Evolutionary conservation across 2,113 vertebrate species (phyloP), one percentile per base, ranked within the genome.

Genomic region (Datnioides undecimradiatus): DNA sequence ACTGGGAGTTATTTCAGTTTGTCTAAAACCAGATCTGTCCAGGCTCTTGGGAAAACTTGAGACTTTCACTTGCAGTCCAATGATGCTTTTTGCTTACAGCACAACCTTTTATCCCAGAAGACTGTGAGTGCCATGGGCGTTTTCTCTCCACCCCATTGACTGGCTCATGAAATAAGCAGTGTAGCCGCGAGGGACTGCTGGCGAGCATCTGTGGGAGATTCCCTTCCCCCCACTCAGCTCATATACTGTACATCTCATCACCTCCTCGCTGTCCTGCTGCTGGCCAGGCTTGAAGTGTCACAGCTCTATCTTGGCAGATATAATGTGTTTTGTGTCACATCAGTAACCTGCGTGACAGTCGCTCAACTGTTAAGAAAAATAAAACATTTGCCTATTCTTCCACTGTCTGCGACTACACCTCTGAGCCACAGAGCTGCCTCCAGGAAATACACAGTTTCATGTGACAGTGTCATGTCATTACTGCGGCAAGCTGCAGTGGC

Each of bases 41-140:
- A 21, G 52, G 23, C 81, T 79, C 74, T 36, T 8, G 73, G 85
- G 83, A 72, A 33, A 69, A 67, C 29, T 70, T 29, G 29, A 69
- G 48, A 70, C 60, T 69, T 65, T 70, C 57, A 55, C 40, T 52
- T 29, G 8, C 43, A 55, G 63, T 68, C 66, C 72, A 65, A 40
- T 65, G 72, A 62, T 67, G 83, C 77, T 72, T 74, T 52, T 80
- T 48, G 49, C 82, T 80, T 41, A 49, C 65, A 82, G 75, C 69
- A 48, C 17, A 74, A 57, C 43, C 82, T 72, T 83, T 84, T 51
- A 57, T 79, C 64, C 73, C 77, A 1, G 23, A 71, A 62, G 82
- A 62, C 45, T 43, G 70, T 11, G 25, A 66, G 72, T 12, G 87
- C 80, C 66, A 66, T 0, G 23, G 81, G 70, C 51, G 0, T 16